A percentile compares a stretch with the other conserved stretches of the same genome.
phyloP scores from a whole-genome alignment of 2,113 vertebrate species.

The Xenotilapia caudafasciata region DNA sequence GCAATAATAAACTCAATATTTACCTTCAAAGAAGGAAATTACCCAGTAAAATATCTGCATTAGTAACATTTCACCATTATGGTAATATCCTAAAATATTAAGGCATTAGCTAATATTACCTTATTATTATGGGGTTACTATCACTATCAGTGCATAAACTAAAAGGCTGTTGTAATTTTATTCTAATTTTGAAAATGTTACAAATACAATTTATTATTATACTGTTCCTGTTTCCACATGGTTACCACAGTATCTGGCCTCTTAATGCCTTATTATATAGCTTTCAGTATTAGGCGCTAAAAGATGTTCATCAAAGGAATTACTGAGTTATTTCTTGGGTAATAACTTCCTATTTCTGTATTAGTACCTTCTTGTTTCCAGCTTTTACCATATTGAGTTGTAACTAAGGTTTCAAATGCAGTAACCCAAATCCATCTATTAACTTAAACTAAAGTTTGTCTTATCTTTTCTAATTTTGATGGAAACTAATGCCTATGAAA shows the following conservation, averaged over 20 bases:
- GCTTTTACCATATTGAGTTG: background rate
- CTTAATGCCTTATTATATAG: background rate
- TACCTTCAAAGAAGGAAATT: background rate
- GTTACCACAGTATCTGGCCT: background rate
- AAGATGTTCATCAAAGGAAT: background rate
- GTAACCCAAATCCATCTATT: background rate
- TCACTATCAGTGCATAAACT: background rate
- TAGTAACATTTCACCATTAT: background rate
- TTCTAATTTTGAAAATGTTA: background rate
- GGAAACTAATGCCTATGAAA: background rate
- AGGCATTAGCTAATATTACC: background rate
- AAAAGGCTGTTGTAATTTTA: background rate
- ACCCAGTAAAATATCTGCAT: background rate
- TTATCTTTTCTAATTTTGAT: background rate
- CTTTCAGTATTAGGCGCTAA: background rate
- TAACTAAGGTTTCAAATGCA: background rate
- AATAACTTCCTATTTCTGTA: background rate
- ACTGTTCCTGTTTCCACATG: background rate
- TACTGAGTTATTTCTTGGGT: background rate
- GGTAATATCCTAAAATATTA: background rate
- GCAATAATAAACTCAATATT: background rate
- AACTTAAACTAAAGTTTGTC: background rate
- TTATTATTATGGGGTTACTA: background rate
- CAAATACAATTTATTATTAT: background rate
- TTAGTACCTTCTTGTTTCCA: background rate